Percentiles rank a stretch among this genome's conserved stretches.
Conservation (phyloP, 2,797 vertebrate species). For the Pseudomugil tenellus region DNA sequence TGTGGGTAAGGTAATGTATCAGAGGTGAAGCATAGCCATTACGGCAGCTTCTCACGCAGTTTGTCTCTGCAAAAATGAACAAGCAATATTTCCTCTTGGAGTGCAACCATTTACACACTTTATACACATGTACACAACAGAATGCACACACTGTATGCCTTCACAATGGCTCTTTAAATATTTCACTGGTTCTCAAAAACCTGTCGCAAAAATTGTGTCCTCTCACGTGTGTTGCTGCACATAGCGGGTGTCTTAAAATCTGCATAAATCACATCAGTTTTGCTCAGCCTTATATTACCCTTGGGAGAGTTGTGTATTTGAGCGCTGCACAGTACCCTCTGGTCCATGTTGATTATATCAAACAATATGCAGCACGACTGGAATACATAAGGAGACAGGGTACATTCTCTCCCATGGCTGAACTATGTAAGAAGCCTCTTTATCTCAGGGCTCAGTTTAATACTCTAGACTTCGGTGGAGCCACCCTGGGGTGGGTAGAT, state of each 20-base stretch:
- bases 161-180: constrained; percentile 36
- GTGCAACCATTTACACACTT: constrained; percentile 10
- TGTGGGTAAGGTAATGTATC: constrained; percentile 49
- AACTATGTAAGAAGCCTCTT: constrained; percentile 65
- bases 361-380: constrained; percentile 69
- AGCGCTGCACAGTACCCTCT: constrained; percentile 59
- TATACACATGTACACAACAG: constrained; percentile 8
- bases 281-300: constrained; percentile 72
- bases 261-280: constrained; percentile 75
- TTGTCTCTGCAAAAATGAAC: constrained; percentile 26
- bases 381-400: constrained; percentile 74
- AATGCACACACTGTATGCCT: constrained; percentile 15
- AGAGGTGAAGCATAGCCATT: constrained; percentile 45
- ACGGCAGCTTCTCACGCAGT: constrained; percentile 26
- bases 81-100: constrained; percentile 34
- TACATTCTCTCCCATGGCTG: constrained; percentile 50
- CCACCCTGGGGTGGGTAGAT: constrained; percentile 79
- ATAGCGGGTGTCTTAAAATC: constrained; percentile 63
- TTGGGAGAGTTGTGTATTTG: constrained; percentile 68
- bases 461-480: constrained; percentile 68
- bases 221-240: constrained; percentile 60
- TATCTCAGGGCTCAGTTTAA: constrained; percentile 79
- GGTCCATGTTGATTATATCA: constrained; percentile 75
- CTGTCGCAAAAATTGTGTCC: constrained; percentile 34
- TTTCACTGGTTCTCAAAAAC: constrained; percentile 36